Percentiles rank a stretch among this genome's conserved stretches.
phyloP scores from a whole-genome alignment of 2,797 vertebrate genomes.

The Clangula hyemalis region DNA sequence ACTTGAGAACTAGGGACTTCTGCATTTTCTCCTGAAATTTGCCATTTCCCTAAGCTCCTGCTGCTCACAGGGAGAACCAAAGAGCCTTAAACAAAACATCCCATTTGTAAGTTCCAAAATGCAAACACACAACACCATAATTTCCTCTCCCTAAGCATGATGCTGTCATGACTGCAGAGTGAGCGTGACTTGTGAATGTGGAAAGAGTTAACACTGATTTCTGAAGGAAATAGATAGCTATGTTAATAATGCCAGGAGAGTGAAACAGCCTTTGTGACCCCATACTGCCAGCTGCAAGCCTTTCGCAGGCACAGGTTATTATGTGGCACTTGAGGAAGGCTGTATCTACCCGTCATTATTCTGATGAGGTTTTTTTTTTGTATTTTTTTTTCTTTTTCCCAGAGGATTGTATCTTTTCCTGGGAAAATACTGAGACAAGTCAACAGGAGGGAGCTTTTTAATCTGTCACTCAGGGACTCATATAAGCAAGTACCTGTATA shows the following conservation, averaged over 20 bases:
- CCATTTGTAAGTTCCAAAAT: neutral
- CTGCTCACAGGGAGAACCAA: neutral
- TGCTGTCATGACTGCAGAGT: neutral
- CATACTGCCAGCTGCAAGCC: neutral
- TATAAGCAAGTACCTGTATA: constrained; percentile 62
- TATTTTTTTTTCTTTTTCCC: neutral
- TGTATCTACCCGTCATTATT: constrained; percentile 48
- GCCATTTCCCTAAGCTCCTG: neutral
- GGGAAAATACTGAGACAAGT: constrained; percentile 9
- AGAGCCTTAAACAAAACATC: neutral
- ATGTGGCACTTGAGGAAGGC: constrained; percentile 39
- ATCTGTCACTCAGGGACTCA: constrained; percentile 60
- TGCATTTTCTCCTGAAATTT: neutral
- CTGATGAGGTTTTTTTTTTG: constrained; percentile 36
- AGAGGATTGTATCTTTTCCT: constrained; percentile 30
- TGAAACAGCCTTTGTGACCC: constrained; percentile 6
- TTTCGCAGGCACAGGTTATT: constrained; percentile 31
- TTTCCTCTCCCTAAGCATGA: neutral
- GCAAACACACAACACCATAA: fast-evolving
- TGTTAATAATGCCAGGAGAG: neutral
- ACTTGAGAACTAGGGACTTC: neutral
- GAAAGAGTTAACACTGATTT: constrained; percentile 22
- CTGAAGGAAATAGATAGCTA: neutral
- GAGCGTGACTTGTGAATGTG: neutral
- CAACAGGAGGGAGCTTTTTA: constrained; percentile 54